These are phyloP conservation scores for Mycogona germanica DNA, from an alignment of 2,888 invertebrate species.

Conservation along the genomic window DNA sequence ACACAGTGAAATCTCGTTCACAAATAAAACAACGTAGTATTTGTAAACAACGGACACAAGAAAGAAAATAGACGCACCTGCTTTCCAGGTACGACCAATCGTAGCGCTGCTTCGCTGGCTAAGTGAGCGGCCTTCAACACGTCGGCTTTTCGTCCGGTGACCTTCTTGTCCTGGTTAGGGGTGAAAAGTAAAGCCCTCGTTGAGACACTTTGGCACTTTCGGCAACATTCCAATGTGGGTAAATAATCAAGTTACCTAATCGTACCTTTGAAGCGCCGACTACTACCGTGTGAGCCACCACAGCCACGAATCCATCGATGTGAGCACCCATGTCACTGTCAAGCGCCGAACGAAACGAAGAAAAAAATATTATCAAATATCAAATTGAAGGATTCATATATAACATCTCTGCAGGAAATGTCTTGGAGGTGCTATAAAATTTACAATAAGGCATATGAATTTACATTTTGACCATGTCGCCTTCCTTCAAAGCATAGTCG, in stretches of 20 bases:
- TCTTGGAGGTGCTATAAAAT: background rate
- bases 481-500: conserved; percentile 70
- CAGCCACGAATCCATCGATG: conserved; percentile 97
- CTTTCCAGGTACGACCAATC: conserved; percentile 80
- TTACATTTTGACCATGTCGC: conserved; percentile 96
- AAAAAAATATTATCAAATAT: conserved; percentile 1
- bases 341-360: background rate
- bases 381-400: too few species aligned
- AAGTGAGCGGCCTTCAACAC: conserved; percentile 88
- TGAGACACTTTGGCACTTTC: too few species aligned
- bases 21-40: background rate
- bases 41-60: background rate
- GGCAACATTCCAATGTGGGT: too few species aligned
- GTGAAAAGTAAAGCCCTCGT: conserved; percentile 18
- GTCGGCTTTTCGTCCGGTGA: conserved; percentile 84
- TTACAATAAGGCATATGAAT: conserved; percentile 32
- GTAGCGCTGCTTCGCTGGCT: conserved; percentile 88
- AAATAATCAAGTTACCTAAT: conserved; percentile 7
- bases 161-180: conserved; percentile 45
- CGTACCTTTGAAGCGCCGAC: conserved; percentile 55
- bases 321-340: conserved; percentile 93
- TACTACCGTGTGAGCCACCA: conserved; percentile 90
- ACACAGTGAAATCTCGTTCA: too few species aligned
- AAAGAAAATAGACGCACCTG: conserved; percentile 45
- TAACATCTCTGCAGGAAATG: background rate